Evolutionary conservation across 2,113 vertebrate species (phyloP).

Genomic region (Rhinogobius similis): DNA sequence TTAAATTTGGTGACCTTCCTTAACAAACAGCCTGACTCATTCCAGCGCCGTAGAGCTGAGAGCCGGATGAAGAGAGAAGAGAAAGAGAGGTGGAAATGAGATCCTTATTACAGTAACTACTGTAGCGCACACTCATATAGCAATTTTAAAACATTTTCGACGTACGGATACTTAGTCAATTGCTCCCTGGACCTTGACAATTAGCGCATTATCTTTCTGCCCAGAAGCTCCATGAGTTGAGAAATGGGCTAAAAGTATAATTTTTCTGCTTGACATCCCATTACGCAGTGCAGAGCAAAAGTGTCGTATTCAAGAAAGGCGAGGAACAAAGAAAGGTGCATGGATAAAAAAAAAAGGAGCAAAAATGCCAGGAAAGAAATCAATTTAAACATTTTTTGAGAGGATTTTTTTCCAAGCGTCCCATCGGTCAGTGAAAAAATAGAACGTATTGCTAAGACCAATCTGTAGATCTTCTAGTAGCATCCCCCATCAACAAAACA

Average conservation of each 20-base stretch:
- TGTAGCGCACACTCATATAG: constrained; percentile 22
- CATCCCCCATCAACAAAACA: no score
- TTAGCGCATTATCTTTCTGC: constrained; percentile 44
- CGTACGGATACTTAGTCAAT: constrained; percentile 28
- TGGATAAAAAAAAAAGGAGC: background rate
- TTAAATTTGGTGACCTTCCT: constrained; percentile 58
- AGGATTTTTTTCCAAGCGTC: no score
- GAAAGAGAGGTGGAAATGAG: constrained; percentile 5
- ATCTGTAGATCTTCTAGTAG: no score
- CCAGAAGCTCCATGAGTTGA: constrained; percentile 40
- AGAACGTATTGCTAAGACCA: no score
- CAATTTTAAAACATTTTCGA: constrained; percentile 14
- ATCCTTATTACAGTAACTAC: constrained; percentile 33
- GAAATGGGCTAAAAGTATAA: constrained; percentile 47
- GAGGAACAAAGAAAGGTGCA: background rate
- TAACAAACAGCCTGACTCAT: constrained; percentile 24
- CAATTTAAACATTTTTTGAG: background rate
- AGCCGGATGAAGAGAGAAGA: constrained; percentile 2
- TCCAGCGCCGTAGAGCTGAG: background rate
- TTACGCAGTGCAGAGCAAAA: constrained; percentile 19
- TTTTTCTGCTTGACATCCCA: constrained; percentile 45
- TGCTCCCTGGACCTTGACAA: constrained; percentile 39
- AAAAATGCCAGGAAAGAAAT: background rate
- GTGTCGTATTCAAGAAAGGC: constrained; percentile 8
- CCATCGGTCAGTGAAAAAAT: no score